These are phyloP conservation scores for Enteromius afrohamiltoni DNA, from an alignment of 2,797 vertebrate species.

Conservation along the genomic window DNA sequence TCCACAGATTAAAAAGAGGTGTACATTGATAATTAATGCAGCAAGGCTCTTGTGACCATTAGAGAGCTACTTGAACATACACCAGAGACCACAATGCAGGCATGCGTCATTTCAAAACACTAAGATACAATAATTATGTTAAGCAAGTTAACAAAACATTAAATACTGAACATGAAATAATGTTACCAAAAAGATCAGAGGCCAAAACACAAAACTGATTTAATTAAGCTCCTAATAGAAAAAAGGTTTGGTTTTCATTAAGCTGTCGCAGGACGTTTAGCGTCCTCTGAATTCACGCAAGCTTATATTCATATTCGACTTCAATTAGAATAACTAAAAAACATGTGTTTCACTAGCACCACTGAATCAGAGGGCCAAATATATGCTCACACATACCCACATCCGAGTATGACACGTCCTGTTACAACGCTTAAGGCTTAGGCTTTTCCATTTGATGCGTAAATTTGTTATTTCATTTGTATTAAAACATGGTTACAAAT, in stretches of 20 bases:
- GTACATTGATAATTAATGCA: conserved; percentile 70
- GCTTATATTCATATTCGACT: conserved; percentile 35
- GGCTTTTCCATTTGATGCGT: neutral
- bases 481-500: conserved; percentile 9
- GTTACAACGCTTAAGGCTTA: conserved; percentile 30
- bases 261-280: neutral
- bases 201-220: conserved; percentile 58
- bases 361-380: conserved; percentile 16
- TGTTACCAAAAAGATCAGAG: conserved; percentile 69
- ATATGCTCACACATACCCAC: neutral
- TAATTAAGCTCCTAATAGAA: conserved; percentile 68
- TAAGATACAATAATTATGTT: conserved; percentile 72
- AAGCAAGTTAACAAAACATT: conserved; percentile 77
- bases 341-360: conserved; percentile 16
- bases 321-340: conserved; percentile 42
- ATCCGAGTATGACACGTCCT: neutral
- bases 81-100: conserved; percentile 74
- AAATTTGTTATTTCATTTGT: neutral
- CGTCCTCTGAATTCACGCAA: neutral
- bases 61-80: conserved; percentile 63
- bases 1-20: conserved; percentile 69
- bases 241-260: conserved; percentile 39
- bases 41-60: conserved; percentile 62
- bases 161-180: conserved; percentile 71
- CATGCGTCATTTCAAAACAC: conserved; percentile 75